Evolutionary conservation across 2,113 vertebrate species (phyloP).

Genomic region (Ranitomeya variabilis): DNA sequence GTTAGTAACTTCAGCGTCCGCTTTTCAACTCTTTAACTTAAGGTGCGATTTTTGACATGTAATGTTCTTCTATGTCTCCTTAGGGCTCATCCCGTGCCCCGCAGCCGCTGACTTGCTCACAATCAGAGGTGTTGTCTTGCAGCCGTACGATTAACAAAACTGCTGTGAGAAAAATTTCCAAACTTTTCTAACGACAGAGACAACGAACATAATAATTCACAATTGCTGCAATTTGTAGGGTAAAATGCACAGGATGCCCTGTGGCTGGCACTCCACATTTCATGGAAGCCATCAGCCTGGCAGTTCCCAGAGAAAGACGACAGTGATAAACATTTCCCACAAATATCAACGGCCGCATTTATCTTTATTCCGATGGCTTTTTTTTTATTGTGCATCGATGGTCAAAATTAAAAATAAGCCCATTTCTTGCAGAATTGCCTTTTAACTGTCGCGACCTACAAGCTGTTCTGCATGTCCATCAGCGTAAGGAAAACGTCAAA

Average conservation of each 20-base stretch:
- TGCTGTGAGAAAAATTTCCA: background rate
- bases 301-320: conserved; percentile 45
- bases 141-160: background rate
- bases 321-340: conserved; percentile 57
- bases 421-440: conserved; percentile 53
- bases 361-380: conserved; percentile 56
- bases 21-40: background rate
- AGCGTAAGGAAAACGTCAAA: conserved; percentile 60
- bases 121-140: background rate
- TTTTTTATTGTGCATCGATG: conserved; percentile 56
- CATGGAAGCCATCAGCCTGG: conserved; percentile 54
- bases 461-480: conserved; percentile 56
- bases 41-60: background rate
- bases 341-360: conserved; percentile 59
- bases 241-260: conserved; percentile 53
- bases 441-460: conserved; percentile 54
- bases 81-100: background rate
- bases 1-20: background rate
- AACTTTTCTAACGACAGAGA: conserved; percentile 19
- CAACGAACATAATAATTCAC: conserved; percentile 44
- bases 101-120: background rate
- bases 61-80: no score
- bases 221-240: conserved; percentile 46
- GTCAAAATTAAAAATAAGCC: conserved; percentile 59
- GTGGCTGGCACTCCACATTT: conserved; percentile 47